Base-by-base conservation (phyloP, 2,888 invertebrate species). In the Troides oblongomaculatus region DNA sequence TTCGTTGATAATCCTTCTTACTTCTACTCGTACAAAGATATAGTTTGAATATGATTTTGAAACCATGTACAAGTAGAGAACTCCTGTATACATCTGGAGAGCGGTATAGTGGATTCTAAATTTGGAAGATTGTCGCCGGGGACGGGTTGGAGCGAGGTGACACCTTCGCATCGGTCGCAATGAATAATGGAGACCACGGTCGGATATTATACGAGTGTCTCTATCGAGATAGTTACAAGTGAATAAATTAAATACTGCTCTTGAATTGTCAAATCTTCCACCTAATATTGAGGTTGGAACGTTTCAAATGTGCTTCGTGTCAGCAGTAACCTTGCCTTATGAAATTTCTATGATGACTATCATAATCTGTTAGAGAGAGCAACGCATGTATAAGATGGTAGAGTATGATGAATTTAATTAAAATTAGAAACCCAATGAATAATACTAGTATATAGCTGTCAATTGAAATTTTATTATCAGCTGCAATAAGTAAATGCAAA, bases 151-250 rank as follows among this genome's bases (percentile, higher is more conserved):
- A 71, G 70, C 69, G 68, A 71, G 72, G 76, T 73, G 76, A 78
- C 77, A 76, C 75, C 76, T 76, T 76, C 75, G 77, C 76, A 78
- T 75, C 72, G 69, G 78, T 76, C 78, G 74, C 74, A 73, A 76
- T 81, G 84, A 82, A 84, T 84, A 82, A 84, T 83, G 79, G 77
- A 81, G 70, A 64, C 39, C 62, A 56, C 59, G 21, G 21, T 39
- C 60, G 60, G 69, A 64, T 69, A 64, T 61, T 25, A 64, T 61
- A 64, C 64, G 43, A 58, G 46, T 25, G 56, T 25, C 58, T 50
- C 36, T 6, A 60, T 57, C 36, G 59, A 23, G 58, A 25, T 50
- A 56, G 63, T 63, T 63, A 50, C 21, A 36, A 58, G 50, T 63
- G 59, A 68, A 68, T 68, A 68, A 68, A 63, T 63, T 63, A 63